Evolutionary conservation across 2,888 invertebrate species (phyloP), one percentile per base, ranked within the genome.

Genomic region (Troides helena): DNA sequence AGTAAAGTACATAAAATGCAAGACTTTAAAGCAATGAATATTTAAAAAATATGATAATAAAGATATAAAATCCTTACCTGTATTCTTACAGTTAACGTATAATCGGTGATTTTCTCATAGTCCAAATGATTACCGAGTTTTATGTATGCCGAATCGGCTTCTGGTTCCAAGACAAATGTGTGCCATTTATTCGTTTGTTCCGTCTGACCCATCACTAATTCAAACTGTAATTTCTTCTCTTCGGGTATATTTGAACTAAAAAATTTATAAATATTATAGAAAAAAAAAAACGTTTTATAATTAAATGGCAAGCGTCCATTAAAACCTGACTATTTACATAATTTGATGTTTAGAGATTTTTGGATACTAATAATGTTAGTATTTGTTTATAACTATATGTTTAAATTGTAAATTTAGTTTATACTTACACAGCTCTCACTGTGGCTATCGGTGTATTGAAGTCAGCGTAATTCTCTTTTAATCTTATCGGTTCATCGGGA

Each of bases 181-280:
- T 95, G 96, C 81, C 94, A 95, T 83, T 96, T 96, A 81, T 98
- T 98, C 0, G 97, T 97, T 86, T 97, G 97, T 78, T 96, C 96
- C 0, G 97, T 97, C 80, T 96, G 95, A 0, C 98, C 97, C 76
- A 95, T 94, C 10, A 97, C 95, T 67, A 98, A 88, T 82, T 97
- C 96, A 80, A 97, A 98, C 73, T 96, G 95, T 17, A 97, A 93
- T 79, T 95, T 95, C 66, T 94, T 94, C 79, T 95, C 95, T 77
- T 96, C 95, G 0, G 94, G 94, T 75, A 96, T 96, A 83, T 97
- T 97, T 6, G 97, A 97, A 58, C 95, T 95, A 74, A 76, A 72
- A 73, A 68, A 71, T 75, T 71, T 65, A 73, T 56, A 72, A 73
- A 68, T 71, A 76, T 71, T 65, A 73, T 56, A 21, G 7, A 12